Base-by-base conservation (phyloP, 1,140 invertebrate species). In the Euura saliciscinereae region DNA sequence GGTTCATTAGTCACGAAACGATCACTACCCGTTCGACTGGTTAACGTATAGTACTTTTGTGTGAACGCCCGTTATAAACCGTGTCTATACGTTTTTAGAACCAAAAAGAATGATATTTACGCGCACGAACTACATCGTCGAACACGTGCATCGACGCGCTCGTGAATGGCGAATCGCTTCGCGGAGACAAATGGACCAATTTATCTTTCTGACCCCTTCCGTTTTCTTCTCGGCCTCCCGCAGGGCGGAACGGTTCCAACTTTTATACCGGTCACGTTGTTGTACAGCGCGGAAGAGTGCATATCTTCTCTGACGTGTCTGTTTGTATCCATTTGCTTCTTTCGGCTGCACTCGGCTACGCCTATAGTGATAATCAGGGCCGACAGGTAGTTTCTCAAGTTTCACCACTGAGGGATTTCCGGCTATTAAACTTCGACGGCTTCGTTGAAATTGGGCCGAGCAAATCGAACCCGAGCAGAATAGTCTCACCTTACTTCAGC, bases 171-270 rank as follows among this genome's bases (percentile, higher is more conserved):
- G 51, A 59, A 59, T 59, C 51, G 51, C 51, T 59, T 4, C 10
- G 51, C 51, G 13, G 51, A n/a, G 51, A 59, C 51, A 59, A 59
- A 59, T 59, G 51, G 51, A 59, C 51, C 51, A 59, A 59, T 59
- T 59, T n/a, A 59, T 59, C 51, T 59, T n/a, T 59, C 51, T 59
- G 51, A 59, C 6, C 51, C 13, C 5, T 59, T 59, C 51, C 51
- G 51, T 59, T 59, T 59, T 59, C 51, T 59, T 59, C 51, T n/a
- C 51, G 28, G 28, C 28, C 28, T 28, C 28, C 28, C 28, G 28
- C 28, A 28, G 28, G 28, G 28, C 28, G 28, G 28, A 28, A 28
- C 28, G 28, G 28, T 28, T 28, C 1, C 28, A 28, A 28, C 28
- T 28, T 28, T 28, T 28, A 28, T 28, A 28, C 28, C 28, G 28